Evolutionary conservation across 1,140 invertebrate species (phyloP).

Genomic region (Psix sp.): DNA sequence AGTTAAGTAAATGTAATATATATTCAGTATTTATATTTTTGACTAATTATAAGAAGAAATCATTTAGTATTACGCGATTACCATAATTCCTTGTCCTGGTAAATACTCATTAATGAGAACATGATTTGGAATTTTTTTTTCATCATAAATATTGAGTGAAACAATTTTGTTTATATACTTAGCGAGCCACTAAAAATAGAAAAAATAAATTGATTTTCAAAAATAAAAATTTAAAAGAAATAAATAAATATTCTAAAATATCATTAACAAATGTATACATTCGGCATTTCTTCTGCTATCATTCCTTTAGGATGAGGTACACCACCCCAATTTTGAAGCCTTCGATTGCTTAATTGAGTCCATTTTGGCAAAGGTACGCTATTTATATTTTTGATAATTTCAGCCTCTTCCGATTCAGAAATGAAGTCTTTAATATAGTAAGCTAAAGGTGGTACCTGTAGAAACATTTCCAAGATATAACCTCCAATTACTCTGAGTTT

Average conservation of each 20-base stretch:
- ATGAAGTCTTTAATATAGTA: conserved; percentile 97
- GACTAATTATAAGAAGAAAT: not conserved
- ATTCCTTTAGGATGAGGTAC: conserved; percentile 95
- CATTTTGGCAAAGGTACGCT: conserved; percentile 94
- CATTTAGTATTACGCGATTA: not conserved
- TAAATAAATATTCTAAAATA: too few relatives aligned
- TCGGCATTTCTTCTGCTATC: conserved; percentile 92
- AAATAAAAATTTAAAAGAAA: too few relatives aligned
- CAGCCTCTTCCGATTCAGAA: conserved; percentile 86
- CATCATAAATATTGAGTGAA: conserved; percentile 84
- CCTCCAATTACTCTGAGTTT: conserved; percentile 10
- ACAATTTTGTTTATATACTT: conserved; percentile 85
- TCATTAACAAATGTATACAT: conserved; percentile 74
- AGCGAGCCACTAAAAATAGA: conserved; percentile 86
- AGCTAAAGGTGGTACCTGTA: conserved; percentile 83
- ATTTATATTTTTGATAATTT: conserved; percentile 85
- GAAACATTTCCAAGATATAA: conserved; percentile 17
- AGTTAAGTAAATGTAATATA: too few relatives aligned
- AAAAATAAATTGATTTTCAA: conserved; percentile 42
- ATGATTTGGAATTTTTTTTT: conserved; percentile 90
- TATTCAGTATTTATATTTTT: not conserved
- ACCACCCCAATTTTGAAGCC: conserved; percentile 98
- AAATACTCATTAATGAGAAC: conserved; percentile 97
- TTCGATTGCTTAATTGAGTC: conserved; percentile 92
- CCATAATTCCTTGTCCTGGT: conserved; percentile 94